Conservation (phyloP, 2,797 vertebrate genomes). For the Eulemur rubriventer region DNA sequence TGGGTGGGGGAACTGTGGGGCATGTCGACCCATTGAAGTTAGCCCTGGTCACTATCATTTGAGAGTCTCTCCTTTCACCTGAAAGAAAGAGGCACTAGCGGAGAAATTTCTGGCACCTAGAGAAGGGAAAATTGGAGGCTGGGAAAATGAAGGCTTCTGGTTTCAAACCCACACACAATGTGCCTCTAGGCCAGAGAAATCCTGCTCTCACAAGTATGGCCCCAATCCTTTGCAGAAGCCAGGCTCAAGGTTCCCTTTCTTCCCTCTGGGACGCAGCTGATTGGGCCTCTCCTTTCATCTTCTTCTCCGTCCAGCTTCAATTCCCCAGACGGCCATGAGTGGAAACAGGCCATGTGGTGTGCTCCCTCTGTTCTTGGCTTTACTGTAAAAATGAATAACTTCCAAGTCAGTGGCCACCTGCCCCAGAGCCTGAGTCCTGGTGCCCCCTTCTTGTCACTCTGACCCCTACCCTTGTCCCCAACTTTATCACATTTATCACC, state of each 20-base stretch:
- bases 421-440: neutral
- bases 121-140: neutral
- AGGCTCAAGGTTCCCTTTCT: neutral
- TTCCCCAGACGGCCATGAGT: conserved; percentile 11
- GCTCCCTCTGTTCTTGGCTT: neutral
- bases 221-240: neutral
- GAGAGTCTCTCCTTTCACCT: neutral
- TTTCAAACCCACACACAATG: neutral
- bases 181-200: neutral
- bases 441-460: no score
- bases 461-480: no score
- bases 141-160: neutral
- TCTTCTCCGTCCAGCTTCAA: neutral
- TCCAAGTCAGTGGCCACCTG: neutral
- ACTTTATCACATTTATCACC: neutral
- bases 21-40: neutral
- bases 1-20: neutral
- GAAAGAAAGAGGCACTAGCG: neutral
- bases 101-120: neutral
- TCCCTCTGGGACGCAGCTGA: neutral
- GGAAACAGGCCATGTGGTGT: neutral
- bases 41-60: neutral
- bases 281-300: neutral
- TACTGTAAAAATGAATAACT: neutral
- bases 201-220: neutral